Evolutionary conservation across 2,113 vertebrate genomes (phyloP).

Genomic region (cattle (Bos taurus)): DNA sequence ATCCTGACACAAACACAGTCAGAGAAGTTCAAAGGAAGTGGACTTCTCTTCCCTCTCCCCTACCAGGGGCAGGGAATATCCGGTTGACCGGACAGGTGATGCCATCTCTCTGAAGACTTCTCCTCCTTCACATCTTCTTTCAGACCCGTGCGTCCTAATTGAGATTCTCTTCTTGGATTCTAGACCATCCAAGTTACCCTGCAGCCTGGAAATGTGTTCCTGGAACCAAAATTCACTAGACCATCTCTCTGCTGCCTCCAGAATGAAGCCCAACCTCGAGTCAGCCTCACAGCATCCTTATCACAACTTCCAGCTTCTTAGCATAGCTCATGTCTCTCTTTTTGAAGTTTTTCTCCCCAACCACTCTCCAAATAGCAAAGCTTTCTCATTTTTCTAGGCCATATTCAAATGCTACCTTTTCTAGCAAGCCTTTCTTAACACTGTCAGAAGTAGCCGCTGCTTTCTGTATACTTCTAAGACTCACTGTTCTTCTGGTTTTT

Average conservation of each 20-base stretch:
- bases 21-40: background rate
- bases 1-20: background rate
- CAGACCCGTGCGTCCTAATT: background rate
- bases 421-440: background rate
- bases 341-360: background rate
- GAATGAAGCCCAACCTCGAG: background rate
- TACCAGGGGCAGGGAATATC: background rate
- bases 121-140: background rate
- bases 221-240: background rate
- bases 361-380: background rate
- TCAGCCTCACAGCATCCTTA: background rate
- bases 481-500: background rate
- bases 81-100: background rate
- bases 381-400: background rate
- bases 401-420: background rate
- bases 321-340: background rate
- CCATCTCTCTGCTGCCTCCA: background rate
- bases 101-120: background rate
- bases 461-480: background rate
- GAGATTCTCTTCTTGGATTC: background rate
- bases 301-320: background rate
- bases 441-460: background rate
- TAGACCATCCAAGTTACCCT: background rate
- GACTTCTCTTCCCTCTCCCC: background rate
- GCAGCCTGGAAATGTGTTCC: background rate